Percentiles rank a stretch among this genome's conserved stretches.
Conservation (phyloP, 2,113 vertebrate species). For the Brevimyrus niger region DNA sequence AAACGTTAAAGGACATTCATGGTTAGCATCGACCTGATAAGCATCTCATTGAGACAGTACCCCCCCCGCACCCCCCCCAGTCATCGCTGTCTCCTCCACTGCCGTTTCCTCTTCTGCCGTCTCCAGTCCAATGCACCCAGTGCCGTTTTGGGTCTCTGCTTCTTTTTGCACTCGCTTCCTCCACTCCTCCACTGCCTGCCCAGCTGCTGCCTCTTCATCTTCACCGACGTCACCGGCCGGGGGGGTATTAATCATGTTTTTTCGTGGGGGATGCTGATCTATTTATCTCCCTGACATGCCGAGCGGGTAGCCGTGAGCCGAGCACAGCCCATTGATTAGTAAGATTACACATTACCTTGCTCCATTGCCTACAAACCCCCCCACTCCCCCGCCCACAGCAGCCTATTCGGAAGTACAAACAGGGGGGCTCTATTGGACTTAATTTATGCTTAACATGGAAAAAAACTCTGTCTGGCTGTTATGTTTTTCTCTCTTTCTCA, state of each 20-base stretch:
- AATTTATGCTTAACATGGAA: conserved; percentile 68
- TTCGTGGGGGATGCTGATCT: conserved; percentile 97
- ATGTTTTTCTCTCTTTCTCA: conserved; percentile 35
- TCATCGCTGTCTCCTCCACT: conserved; percentile 77
- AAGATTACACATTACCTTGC: conserved; percentile 99
- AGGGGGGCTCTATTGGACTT: conserved; percentile 84
- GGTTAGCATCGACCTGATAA: background rate
- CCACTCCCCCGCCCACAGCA: conserved; percentile 99
- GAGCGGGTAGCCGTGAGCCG: conserved; percentile 86
- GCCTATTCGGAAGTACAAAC: conserved; percentile 88
- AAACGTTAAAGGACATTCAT: background rate
- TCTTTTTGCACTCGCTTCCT: conserved; percentile 68
- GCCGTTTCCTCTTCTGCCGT: conserved; percentile 83
- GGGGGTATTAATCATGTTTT: conserved; percentile 99
- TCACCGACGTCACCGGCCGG: conserved; percentile 93
- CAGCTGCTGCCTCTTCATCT: conserved; percentile 99
- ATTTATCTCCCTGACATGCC: conserved; percentile 99
- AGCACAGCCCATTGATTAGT: conserved; percentile 99
- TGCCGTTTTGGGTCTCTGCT: conserved; percentile 51
- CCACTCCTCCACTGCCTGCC: conserved; percentile 87
- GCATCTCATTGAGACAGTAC: background rate
- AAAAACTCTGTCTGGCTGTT: conserved; percentile 37
- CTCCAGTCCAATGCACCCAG: conserved; percentile 80
- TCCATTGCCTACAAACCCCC: conserved; percentile 97
- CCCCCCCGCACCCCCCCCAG: conserved; percentile 46